These are phyloP conservation scores for Drosophila hydei DNA, from an alignment of 1,140 invertebrate species.

Conservation along the genomic window DNA sequence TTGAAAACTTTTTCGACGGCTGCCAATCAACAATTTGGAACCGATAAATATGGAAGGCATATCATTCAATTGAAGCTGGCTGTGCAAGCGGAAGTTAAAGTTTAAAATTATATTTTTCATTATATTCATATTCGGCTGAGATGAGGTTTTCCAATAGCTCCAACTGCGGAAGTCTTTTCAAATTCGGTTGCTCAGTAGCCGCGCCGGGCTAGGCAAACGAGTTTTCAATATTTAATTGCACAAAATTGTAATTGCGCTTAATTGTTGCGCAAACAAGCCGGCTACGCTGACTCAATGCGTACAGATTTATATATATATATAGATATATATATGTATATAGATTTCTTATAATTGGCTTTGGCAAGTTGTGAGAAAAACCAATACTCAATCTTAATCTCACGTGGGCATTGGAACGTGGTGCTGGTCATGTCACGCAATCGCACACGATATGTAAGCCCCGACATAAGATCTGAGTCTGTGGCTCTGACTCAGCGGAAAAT, in stretches of 20 bases:
- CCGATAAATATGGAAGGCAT: background rate
- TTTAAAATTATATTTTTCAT: slow-evolving; percentile 28
- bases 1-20: slow-evolving; percentile 20
- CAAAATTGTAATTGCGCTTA: slow-evolving; percentile 71
- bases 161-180: slow-evolving; percentile 49
- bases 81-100: slow-evolving; percentile 50
- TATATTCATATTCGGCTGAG: slow-evolving; percentile 30
- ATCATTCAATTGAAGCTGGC: slow-evolving; percentile 28
- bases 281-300: slow-evolving; percentile 50
- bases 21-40: slow-evolving; percentile 16
- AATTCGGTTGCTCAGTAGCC: slow-evolving; percentile 33
- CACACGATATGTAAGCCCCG: background rate
- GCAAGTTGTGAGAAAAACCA: slow-evolving; percentile 41
- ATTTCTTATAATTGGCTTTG: slow-evolving; percentile 37
- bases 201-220: slow-evolving; percentile 34
- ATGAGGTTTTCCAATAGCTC: slow-evolving; percentile 9
- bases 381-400: slow-evolving; percentile 27
- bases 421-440: slow-evolving; percentile 36
- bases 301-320: background rate
- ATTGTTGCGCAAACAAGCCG: slow-evolving; percentile 69
- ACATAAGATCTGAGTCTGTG: background rate
- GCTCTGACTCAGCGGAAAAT: slow-evolving; percentile 35
- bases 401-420: slow-evolving; percentile 25
- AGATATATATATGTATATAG: background rate
- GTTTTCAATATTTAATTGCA: slow-evolving; percentile 76